Percentiles rank a stretch among this genome's conserved stretches.
phyloP scores from a whole-genome alignment of 2,113 vertebrate genomes.

The Tragulus kanchil region DNA sequence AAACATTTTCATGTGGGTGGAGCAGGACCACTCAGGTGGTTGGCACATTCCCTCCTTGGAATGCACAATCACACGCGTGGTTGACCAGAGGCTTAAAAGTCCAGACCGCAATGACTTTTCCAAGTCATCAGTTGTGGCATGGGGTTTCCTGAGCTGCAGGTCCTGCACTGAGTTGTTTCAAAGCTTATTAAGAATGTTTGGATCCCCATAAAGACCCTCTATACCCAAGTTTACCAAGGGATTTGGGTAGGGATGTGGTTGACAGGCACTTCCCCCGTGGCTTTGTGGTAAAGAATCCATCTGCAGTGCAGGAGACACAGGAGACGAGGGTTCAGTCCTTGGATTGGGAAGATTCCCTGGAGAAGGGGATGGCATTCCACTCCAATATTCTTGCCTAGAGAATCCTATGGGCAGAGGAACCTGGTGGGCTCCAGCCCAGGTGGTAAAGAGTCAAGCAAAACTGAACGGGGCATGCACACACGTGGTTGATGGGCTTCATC shows the following conservation, averaged over 20 bases:
- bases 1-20: fast-evolving
- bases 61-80: too few species aligned
- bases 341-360: not conserved
- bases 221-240: not conserved
- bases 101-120: not conserved
- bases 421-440: not conserved
- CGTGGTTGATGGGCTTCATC: not conserved
- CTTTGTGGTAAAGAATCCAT: not conserved
- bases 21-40: not conserved
- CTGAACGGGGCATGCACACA: not conserved
- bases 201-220: not conserved
- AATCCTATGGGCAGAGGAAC: not conserved
- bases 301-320: not conserved
- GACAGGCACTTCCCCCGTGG: not conserved
- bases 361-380: not conserved
- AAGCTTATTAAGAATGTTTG: not conserved
- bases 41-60: not conserved
- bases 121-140: not conserved
- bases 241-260: not conserved
- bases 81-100: not conserved
- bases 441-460: not conserved
- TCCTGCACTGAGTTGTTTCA: not conserved
- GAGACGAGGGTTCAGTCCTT: not conserved
- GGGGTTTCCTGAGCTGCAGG: not conserved
- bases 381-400: not conserved